These are phyloP conservation scores for Alcedo atthis DNA, from an alignment of 2,797 vertebrate genomes.

Conservation along the genomic window DNA sequence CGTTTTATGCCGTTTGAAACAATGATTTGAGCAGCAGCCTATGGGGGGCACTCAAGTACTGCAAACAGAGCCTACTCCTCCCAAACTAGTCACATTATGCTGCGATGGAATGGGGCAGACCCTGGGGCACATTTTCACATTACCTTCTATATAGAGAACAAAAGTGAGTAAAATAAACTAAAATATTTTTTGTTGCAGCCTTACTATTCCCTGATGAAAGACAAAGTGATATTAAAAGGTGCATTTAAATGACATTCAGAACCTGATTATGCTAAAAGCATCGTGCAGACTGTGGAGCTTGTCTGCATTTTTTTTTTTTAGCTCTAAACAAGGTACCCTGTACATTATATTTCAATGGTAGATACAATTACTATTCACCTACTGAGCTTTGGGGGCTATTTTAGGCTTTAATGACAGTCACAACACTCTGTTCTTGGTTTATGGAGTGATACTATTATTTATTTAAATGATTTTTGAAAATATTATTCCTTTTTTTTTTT, in stretches of 20 bases:
- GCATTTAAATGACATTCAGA: constrained; percentile 65
- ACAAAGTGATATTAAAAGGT: constrained; percentile 68
- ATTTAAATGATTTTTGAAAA: constrained; percentile 27
- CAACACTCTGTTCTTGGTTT: not conserved
- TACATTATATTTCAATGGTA: not conserved
- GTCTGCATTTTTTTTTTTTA: constrained; percentile 51
- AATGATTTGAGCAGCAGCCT: constrained; percentile 62
- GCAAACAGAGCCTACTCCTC: constrained; percentile 49
- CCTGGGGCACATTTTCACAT: constrained; percentile 59
- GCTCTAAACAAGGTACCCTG: constrained; percentile 27
- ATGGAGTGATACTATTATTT: constrained; percentile 24
- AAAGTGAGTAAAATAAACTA: constrained; percentile 72
- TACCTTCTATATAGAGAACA: constrained; percentile 66
- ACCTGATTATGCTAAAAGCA: constrained; percentile 57
- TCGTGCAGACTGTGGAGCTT: not conserved
- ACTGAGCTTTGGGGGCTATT: constrained; percentile 7
- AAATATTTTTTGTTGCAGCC: constrained; percentile 3
- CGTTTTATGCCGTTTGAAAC: not conserved
- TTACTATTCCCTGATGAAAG: constrained; percentile 43
- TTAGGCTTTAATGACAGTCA: constrained; percentile 14
- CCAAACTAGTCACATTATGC: not conserved
- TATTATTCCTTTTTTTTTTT: not conserved
- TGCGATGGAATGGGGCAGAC: constrained; percentile 40
- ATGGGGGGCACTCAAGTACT: constrained; percentile 82
- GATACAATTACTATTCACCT: constrained; percentile 34